Evolutionary conservation across 2,888 invertebrate species (phyloP), one percentile per base, ranked within the genome.

Genomic region (Nematopogon swammerdamellus): DNA sequence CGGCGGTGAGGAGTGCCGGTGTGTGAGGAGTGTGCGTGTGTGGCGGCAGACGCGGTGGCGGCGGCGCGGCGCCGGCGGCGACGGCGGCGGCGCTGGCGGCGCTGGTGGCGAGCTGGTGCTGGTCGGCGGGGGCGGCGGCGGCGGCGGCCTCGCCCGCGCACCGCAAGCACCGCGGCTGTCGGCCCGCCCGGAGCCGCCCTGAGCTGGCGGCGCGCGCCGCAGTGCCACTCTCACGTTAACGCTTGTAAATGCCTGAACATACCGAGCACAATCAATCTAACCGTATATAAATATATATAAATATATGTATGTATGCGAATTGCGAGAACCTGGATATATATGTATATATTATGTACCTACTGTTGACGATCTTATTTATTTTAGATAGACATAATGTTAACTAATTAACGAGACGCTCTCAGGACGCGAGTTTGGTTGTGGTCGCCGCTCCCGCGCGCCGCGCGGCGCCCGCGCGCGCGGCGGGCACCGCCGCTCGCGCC

Each of bases 121-220:
- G n/a, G n/a, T n/a, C 65, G 71, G 51, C 68, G 63, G 57, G 59
- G 54, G 61, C 54, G 52, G 44, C 45, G 44, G 52, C 36, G 18
- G 46, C 50, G 52, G 50, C 44, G 36, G 11, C 11, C 36, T 3
- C 11, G n/a, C 11, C n/a, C 44, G 57, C 69, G 63, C 80, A 79
- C 68, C 77, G 80, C 74, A 79, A 80, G 72, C 80, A 80, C 65
- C 80, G 80, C 72, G 80, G 80, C 72, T 79, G 76, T 68, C 76
- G 80, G 76, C 76, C 49, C 46, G 47, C 68, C 69, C 76, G 73
- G 76, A 79, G 65, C 80, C 80, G 63, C 79, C 77, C 70, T 77
- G 77, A 77, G 65, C 67, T 50, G 52, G 54, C 55, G 50, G 55
- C 48, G 53, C 48, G 53, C n/a, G 50, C 47, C 51, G 49, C 50